Base-by-base conservation (phyloP, 2,888 invertebrate species). In the Patella pellucida region DNA sequence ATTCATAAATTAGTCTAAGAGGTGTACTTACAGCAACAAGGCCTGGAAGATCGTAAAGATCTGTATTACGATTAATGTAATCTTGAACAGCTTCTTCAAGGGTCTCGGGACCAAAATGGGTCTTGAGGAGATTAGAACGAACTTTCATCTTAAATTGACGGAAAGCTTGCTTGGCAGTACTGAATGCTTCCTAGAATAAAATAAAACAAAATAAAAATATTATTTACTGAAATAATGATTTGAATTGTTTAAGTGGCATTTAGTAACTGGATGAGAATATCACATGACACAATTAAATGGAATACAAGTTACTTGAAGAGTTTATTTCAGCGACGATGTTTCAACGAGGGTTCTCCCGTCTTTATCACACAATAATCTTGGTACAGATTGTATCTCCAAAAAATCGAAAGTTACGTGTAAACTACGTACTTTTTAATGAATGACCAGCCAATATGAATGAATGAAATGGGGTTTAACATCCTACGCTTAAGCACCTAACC, bases 31-130 rank as follows among this genome's bases (percentile, higher is more conserved):
- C 90, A 51, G 88, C 81, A 5, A 90, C 88, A 83, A 91, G 86
- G 67, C 85, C 86, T 51, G 89, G 87, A 31, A 90, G 85, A 81
- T 91, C 90, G 77, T 87, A 90, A 15, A 90, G 85, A 81, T 91
- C 90, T 67, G 88, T 85, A 84, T 91, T 90, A 70, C 89, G 82
- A 84, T 90, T 91, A 84, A 91, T 85, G 81, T 90, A 90, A 76
- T 91, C 89, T 82, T 91, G 91, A 14, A 90, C 89, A 11, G 90
- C 89, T 75, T 91, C 90, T 78, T 91, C 91, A 71, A 91, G 84
- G 0, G 90, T 90, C 74, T 90, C 90, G 0, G 90, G 89, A 7
- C 90, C 90, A 52, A 85, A 80, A 82, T 90, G 89, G 56, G 88
- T 89, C 56, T 87, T 85, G 71, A 90, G 87, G 78, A 91, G 82